Conservation (phyloP, 2,888 invertebrate species). For the Phytoseiulus persimilis region DNA sequence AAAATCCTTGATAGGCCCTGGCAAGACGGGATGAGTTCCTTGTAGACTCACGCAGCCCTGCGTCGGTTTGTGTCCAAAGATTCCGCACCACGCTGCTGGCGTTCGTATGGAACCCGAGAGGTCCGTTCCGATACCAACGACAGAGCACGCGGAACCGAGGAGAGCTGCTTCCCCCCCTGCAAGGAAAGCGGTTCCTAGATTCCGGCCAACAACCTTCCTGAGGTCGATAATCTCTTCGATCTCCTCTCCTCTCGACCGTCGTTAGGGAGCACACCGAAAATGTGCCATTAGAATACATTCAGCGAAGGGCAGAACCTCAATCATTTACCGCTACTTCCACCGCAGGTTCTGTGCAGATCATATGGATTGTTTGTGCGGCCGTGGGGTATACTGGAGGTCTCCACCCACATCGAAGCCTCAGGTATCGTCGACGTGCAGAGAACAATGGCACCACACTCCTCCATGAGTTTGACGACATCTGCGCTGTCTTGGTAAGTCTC, state of each 20-base stretch:
- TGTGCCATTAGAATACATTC: too few relatives aligned
- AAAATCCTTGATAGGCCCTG: neutral
- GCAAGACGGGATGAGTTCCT: neutral
- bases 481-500: neutral
- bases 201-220: too few relatives aligned
- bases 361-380: constrained; percentile 20
- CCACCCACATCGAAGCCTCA: neutral
- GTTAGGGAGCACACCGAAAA: too few relatives aligned
- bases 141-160: neutral
- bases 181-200: neutral
- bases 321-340: neutral
- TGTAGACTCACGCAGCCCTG: constrained; percentile 5
- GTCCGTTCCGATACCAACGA: neutral
- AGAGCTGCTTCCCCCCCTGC: neutral
- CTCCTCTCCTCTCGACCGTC: too few relatives aligned
- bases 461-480: neutral
- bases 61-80: neutral
- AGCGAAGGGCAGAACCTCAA: neutral
- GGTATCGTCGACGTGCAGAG: neutral
- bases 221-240: too few relatives aligned
- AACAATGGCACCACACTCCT: neutral
- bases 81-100: neutral
- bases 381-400: neutral
- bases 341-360: constrained; percentile 7
- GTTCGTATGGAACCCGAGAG: neutral